phyloP scores from a whole-genome alignment of 2,888 invertebrate species.

The Limenitis camilla region DNA sequence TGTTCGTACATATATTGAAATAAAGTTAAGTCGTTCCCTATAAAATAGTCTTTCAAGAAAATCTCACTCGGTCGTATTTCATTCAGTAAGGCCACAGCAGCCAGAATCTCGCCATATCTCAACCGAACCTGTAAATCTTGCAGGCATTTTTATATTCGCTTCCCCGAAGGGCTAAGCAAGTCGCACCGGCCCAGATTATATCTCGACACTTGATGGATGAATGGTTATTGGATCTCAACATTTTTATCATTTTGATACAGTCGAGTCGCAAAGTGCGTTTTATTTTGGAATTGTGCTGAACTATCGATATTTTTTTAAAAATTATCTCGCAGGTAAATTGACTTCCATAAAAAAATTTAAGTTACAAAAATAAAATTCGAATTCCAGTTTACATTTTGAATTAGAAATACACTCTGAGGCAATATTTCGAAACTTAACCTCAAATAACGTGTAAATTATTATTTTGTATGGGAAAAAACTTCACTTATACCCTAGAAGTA shows the following conservation, averaged over 20 bases:
- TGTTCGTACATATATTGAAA: background rate
- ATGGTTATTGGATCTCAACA: conserved; percentile 84
- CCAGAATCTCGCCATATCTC: conserved; percentile 64
- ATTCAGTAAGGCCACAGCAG: conserved; percentile 44
- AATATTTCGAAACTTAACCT: no score
- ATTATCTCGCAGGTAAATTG: no score
- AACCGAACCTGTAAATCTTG: conserved; percentile 69
- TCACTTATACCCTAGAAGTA: no score
- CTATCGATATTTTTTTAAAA: conserved; percentile 5
- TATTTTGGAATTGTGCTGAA: conserved; percentile 29
- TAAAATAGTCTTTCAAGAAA: conserved; percentile 16
- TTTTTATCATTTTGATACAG: conserved; percentile 77
- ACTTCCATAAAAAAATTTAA: no score
- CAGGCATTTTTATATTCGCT: conserved; percentile 70
- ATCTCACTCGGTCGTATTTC: conserved; percentile 27
- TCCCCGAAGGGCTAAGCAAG: conserved; percentile 66
- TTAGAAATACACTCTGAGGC: no score
- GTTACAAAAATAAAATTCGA: no score
- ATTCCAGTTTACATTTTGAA: no score
- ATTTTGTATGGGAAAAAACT: no score
- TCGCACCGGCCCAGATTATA: conserved; percentile 77
- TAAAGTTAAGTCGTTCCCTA: conserved; percentile 4
- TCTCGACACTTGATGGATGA: conserved; percentile 86
- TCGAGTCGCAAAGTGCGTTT: conserved; percentile 54
- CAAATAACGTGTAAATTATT: no score